Evolutionary conservation across 1,140 invertebrate genomes (phyloP), one percentile per base, ranked within the genome.

Genomic region (Spodoptera litura): DNA sequence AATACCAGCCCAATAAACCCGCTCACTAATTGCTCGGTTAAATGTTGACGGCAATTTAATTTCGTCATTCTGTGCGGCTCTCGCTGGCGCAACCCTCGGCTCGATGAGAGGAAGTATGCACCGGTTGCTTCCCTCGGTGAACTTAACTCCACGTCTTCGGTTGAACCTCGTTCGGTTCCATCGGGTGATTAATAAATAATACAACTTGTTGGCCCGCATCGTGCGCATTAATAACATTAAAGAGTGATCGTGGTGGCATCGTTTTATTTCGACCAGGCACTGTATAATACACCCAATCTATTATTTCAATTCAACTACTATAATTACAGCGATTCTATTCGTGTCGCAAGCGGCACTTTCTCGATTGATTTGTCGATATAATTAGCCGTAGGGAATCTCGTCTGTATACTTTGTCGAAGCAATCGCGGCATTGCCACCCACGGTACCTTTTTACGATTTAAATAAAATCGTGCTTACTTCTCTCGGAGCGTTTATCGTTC

Each of bases 1-100:
- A 85, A 83, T 82, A 76, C 73, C 77, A 76, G 74, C 83, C 82
- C 82, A 91, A 89, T 87, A 85, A 86, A 86, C 87, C 83, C 84
- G 80, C 83, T 84, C 79, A 79, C 80, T 89, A 89, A 91, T 89
- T 88, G 87, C 86, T 88, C 78, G 80, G 81, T 78, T 85, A 83
- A 88, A 84, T 87, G 73, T 75, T 85, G 80, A 84, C 83, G 76
- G 80, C 85, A 88, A 91, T 90, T 90, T 88, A 88, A 87, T 89
- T 88, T 87, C 81, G 80, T 87, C 84, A 82, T 66, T 80, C 53
- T 68, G 49, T 59, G 58, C 25, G 73, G 49, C 73, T 49, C 35
- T 70, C 31, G 75, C 51, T 61, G 59, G 53, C 52, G 62, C 61
- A 77, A 70, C 75, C 80, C 75, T 75, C 79, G 72, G 58, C 52